Evolutionary conservation across 2,888 invertebrate genomes (phyloP).

Genomic region (Acrobasis repandana): DNA sequence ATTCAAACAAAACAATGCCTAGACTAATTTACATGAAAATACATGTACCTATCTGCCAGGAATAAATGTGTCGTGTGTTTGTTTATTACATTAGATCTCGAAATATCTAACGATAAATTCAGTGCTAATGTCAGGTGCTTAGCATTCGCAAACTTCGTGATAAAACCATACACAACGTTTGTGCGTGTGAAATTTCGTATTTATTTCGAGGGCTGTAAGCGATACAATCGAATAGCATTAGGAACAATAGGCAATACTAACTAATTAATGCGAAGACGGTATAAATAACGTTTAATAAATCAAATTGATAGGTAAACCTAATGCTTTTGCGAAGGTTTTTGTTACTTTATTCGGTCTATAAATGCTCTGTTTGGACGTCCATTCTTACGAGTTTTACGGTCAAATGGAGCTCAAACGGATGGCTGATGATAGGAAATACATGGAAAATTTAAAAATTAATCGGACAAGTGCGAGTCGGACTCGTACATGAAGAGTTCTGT

Average conservation of each 20-base stretch:
- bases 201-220: background rate
- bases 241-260: background rate
- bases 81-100: conserved; percentile 15
- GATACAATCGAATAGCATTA: background rate
- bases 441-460: too few species aligned
- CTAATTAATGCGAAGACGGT: background rate
- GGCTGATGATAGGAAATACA: too few species aligned
- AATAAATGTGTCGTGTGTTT: conserved; percentile 10
- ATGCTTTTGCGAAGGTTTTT: background rate
- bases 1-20: too few species aligned
- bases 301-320: too few species aligned
- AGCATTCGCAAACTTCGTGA: conserved; percentile 10
- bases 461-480: too few species aligned
- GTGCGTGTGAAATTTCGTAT: background rate
- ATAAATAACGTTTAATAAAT: background rate
- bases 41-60: background rate
- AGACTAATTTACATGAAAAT: background rate
- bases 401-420: too few species aligned
- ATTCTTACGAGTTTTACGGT: too few species aligned
- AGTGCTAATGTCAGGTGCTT: conserved; percentile 13
- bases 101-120: conserved; percentile 5
- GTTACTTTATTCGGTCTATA: too few species aligned
- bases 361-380: too few species aligned
- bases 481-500: too few species aligned
- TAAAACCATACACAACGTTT: background rate